A percentile compares a stretch with the other conserved stretches of the same genome.
Evolutionary conservation across 64 coral and sea anemone genomes (phyloP).

Genomic region (Anthopleura sola): DNA sequence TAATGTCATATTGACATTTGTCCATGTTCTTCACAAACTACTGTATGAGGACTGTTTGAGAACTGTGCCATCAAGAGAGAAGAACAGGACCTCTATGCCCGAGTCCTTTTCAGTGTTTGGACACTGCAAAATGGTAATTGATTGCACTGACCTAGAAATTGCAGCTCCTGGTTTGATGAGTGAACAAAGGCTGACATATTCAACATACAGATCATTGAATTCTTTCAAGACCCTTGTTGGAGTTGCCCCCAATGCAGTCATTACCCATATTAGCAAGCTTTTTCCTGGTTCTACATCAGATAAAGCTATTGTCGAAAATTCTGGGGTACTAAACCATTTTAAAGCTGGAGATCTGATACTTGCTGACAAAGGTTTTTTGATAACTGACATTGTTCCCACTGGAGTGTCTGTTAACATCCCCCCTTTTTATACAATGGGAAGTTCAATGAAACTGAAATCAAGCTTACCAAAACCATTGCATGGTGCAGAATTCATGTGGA

Average conservation of each 20-base stretch:
- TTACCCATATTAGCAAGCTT: constrained; percentile 19
- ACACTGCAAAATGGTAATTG: constrained; percentile 23
- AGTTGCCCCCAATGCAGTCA: constrained; percentile 37
- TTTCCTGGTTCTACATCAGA: constrained; percentile 32
- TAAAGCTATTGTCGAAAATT: constrained; percentile 31
- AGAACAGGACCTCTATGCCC: constrained; percentile 41
- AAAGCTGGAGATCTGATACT: constrained; percentile 34
- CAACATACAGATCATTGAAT: constrained; percentile 19
- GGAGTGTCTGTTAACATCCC: constrained; percentile 33
- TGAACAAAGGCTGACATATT: constrained; percentile 21
- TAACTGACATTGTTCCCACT: constrained; percentile 9
- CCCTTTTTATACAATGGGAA: constrained; percentile 39
- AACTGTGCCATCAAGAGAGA: constrained; percentile 34
- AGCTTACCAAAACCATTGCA: constrained; percentile 26
- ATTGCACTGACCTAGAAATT: constrained; percentile 17
- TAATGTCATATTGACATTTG: constrained; percentile 24
- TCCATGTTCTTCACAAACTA: constrained; percentile 29
- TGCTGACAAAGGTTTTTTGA: constrained; percentile 35
- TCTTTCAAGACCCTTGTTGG: constrained; percentile 27
- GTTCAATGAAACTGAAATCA: constrained; percentile 41
- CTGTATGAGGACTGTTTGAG: constrained; percentile 32
- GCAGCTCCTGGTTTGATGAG: constrained; percentile 29
- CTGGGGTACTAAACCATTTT: neutral
- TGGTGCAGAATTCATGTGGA: constrained; percentile 33
- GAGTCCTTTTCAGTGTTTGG: constrained; percentile 27